Conservation (phyloP, 2,113 vertebrate species). For the Platichthys stellatus region DNA sequence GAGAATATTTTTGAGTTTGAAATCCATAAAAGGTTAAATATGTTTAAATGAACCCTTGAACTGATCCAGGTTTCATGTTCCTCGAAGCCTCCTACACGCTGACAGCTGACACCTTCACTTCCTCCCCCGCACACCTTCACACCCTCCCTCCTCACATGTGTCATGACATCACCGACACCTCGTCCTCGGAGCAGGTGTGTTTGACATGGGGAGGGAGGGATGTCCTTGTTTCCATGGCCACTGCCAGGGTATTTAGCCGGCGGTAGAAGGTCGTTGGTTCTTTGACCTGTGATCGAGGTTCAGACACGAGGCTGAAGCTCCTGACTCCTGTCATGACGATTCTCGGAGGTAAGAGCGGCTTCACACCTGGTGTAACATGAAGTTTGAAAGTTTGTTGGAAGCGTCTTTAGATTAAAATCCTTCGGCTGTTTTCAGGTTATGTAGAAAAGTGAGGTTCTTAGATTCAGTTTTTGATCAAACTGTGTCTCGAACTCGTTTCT, state of each 20-base stretch:
- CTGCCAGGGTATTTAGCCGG: conserved; percentile 30
- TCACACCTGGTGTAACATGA: background rate
- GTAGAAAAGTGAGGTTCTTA: background rate
- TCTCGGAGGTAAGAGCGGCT: conserved; percentile 62
- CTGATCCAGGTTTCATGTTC: background rate
- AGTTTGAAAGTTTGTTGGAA: background rate
- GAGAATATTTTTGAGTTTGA: too few relatives aligned
- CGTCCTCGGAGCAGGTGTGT: conserved; percentile 38
- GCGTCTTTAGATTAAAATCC: too few relatives aligned
- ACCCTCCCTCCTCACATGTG: conserved; percentile 34
- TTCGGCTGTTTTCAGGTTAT: too few relatives aligned
- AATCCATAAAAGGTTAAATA: background rate
- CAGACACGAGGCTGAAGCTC: conserved; percentile 7
- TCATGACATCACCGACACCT: conserved; percentile 46
- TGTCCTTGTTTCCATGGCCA: conserved; percentile 62
- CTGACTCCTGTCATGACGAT: conserved; percentile 38
- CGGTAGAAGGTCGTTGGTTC: conserved; percentile 20
- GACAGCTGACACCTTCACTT: conserved; percentile 32
- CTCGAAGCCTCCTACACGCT: background rate
- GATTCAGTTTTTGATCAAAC: too few relatives aligned
- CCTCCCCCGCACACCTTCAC: conserved; percentile 32
- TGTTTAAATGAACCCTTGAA: too few relatives aligned
- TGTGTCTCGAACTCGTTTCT: too few relatives aligned
- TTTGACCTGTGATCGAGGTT: conserved; percentile 19
- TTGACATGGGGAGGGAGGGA: conserved; percentile 1